phyloP scores from a whole-genome alignment of 1,140 invertebrate species.

The Chelonus insularis region DNA sequence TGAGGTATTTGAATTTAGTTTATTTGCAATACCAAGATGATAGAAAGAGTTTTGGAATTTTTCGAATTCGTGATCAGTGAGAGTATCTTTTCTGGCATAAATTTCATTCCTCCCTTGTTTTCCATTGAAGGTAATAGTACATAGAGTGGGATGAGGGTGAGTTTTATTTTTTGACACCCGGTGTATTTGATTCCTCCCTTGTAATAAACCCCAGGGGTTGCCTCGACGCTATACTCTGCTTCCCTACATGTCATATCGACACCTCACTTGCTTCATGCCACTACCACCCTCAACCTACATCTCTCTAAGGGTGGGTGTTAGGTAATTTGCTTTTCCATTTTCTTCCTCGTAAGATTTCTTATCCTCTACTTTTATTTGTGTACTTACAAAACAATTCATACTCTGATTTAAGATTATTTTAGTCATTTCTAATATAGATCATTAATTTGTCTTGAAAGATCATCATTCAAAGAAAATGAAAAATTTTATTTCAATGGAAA shows the following conservation, averaged over 20 bases:
- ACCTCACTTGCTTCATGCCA: slow-evolving; percentile 44
- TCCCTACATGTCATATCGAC: slow-evolving; percentile 61
- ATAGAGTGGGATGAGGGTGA: slow-evolving; percentile 38
- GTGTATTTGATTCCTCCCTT: slow-evolving; percentile 62
- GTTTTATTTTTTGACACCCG: slow-evolving; percentile 63
- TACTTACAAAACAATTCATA: too few species aligned
- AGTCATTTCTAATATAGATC: too few species aligned
- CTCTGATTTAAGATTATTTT: too few species aligned
- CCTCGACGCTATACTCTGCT: slow-evolving; percentile 35
- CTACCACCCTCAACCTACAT: slow-evolving; percentile 11
- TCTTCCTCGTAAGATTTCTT: slow-evolving; percentile 30
- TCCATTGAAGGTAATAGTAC: not conserved
- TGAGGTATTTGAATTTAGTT: too few species aligned
- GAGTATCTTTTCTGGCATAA: not conserved
- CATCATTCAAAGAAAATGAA: too few species aligned
- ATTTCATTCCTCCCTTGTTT: not conserved
- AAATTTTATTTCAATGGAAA: too few species aligned
- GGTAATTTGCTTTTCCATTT: slow-evolving; percentile 62
- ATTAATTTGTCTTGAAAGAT: too few species aligned
- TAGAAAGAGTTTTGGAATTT: too few species aligned
- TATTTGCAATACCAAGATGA: too few species aligned
- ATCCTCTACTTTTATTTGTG: slow-evolving; percentile 29
- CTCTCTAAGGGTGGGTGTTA: slow-evolving; percentile 37
- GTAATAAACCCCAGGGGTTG: slow-evolving; percentile 60
- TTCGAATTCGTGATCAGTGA: not conserved